Evolutionary conservation across 1,140 invertebrate genomes (phyloP).

Genomic region (Rhizoglyphus robini): DNA sequence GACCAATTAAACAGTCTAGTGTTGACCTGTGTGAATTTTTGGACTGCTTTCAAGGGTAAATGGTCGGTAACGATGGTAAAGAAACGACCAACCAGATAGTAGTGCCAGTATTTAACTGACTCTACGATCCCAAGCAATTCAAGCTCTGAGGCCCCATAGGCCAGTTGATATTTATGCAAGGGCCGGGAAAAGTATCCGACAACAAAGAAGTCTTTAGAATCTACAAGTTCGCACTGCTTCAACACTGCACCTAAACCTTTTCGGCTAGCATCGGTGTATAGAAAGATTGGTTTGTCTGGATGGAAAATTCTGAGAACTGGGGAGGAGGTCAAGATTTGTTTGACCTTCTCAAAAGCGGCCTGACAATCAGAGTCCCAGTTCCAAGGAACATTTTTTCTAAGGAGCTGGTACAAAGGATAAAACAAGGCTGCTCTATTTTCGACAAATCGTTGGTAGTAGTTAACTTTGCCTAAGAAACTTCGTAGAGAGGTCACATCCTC

Average conservation of each 20-base stretch:
- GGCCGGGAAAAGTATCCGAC: conserved; percentile 18
- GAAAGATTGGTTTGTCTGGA: background rate
- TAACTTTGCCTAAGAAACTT: conserved; percentile 35
- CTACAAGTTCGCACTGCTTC: conserved; percentile 30
- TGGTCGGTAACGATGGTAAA: conserved; percentile 22
- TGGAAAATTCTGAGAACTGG: conserved; percentile 15
- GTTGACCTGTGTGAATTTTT: background rate
- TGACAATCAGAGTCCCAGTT: conserved; percentile 1
- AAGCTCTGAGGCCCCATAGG: background rate
- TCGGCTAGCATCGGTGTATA: conserved; percentile 30
- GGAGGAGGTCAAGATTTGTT: background rate
- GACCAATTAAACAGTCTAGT: conserved; percentile 5
- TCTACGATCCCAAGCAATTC: conserved; percentile 19
- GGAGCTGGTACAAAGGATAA: background rate
- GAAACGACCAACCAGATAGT: background rate
- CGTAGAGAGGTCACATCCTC: conserved; percentile 31
- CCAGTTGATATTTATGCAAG: background rate
- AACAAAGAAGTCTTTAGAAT: background rate
- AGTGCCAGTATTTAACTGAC: conserved; percentile 14
- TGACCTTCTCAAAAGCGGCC: conserved; percentile 16
- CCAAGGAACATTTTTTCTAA: conserved; percentile 7
- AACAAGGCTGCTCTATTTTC: background rate
- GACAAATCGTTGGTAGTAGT: conserved; percentile 10
- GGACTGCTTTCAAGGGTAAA: background rate
- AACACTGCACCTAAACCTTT: conserved; percentile 38